phyloP scores from a whole-genome alignment of 2,797 vertebrate species.

The Anas bahamensis region DNA sequence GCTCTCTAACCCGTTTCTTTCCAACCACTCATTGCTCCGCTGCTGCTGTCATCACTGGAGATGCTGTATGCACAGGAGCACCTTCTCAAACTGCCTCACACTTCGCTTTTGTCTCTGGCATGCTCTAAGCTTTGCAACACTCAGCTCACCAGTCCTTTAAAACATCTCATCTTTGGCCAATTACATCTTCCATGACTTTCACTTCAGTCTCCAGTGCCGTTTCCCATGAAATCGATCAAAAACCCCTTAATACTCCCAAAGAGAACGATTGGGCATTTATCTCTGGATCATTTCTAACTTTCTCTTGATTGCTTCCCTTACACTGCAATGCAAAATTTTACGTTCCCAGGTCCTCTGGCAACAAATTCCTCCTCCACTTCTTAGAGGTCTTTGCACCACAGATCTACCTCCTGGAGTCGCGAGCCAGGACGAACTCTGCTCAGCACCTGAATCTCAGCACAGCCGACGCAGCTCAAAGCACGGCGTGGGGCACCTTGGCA shows the following conservation, averaged over 20 bases:
- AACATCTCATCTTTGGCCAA: slow-evolving; percentile 2
- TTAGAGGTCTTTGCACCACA: not conserved
- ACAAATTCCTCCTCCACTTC: not conserved
- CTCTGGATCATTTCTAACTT: not conserved
- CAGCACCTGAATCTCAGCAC: not conserved
- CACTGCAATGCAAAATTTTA: not conserved
- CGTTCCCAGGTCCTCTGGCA: not conserved
- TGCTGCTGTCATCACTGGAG: not conserved
- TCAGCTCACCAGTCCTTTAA: not conserved
- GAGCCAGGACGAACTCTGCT: not conserved
- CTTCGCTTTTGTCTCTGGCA: not conserved
- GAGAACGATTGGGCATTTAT: not conserved
- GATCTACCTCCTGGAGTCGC: not conserved
- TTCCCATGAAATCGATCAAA: not conserved
- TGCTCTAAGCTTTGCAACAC: not conserved
- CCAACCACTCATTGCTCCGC: not conserved
- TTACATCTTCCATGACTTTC: not conserved
- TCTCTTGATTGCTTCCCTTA: not conserved
- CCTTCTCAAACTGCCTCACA: not conserved
- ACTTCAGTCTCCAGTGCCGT: not conserved
- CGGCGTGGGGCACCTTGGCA: not conserved
- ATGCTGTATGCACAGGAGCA: rapidly evolving
- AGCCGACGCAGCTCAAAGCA: rapidly evolving
- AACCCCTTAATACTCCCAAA: not conserved
- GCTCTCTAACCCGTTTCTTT: not conserved